Base-by-base conservation (phyloP, 2,797 vertebrate genomes). In the Megaceryle alcyon region DNA sequence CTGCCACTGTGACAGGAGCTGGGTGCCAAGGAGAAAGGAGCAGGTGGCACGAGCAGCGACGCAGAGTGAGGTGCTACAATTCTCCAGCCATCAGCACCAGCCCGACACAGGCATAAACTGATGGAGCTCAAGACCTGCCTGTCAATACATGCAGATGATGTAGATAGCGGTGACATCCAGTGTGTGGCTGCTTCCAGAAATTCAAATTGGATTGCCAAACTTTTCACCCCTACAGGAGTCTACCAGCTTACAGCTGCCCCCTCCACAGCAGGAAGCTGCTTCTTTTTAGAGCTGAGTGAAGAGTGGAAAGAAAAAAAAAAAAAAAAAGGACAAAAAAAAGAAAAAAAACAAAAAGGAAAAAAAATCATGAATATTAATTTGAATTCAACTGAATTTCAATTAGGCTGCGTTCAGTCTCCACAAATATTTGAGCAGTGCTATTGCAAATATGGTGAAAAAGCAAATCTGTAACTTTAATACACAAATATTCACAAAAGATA, bases 361-460 rank as follows among this genome's bases (percentile, higher is more conserved):
- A 35, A 35, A 35, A 63, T 14, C 71, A 96, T 95, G 75, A 97
- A 96, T 96, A 96, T 96, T 96, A 94, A 97, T 96, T 87, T 57
- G 84, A 80, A 91, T 87, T 82, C 14, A 54, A 64, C 78, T 78
- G 95, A 95, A 95, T 97, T 35, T 35, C 35, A 35, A 35, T 35
- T 35, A 35, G 35, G 35, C 72, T 5, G 35, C 35, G 35, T 35
- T 35, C 35, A 35, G 35, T 35, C 35, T 35, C 35, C 35, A 35
- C 35, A 35, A 35, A 35, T 35, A 96, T 97, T 96, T 97, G 95
- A 96, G 92, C 92, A 93, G 76, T 3, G n/a, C 88, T 61, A 66
- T 13, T 48, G 86, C 92, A 97, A 96, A 96, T 79, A 80, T 19
- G 56, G 69, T 61, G 75, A 23, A 28, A 82, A 83, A 88, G 91